Evolutionary conservation across 2,888 invertebrate species (phyloP), one percentile per base, ranked within the genome.

Genomic region (Lasioglossum figueresi): DNA sequence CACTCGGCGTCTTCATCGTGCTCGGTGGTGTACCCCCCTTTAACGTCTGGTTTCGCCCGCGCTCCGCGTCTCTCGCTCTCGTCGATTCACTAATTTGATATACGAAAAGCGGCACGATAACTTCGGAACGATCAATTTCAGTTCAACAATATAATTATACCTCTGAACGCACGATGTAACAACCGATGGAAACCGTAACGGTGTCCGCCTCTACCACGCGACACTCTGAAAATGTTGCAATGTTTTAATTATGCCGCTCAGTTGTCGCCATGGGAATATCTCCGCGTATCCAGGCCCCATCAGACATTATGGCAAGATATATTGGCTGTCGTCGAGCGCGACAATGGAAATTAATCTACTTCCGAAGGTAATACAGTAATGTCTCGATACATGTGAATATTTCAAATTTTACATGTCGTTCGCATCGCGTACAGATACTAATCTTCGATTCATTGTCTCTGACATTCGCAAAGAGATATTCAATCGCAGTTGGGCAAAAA

Each of bases 81-180:
- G 43, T 81, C 77, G 75, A 73, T 85, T 87, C 89, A 91, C 89
- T 91, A 91, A 91, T 91, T 91, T 91, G 85, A 90, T 90, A 90
- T 88, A 91, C 87, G 85, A 84, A 80, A 78, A 80, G 74, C 86
- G 82, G 80, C n/a, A 80, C 82, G n/a, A n/a, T 85, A 75, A 85
- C 85, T 88, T 83, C 48, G 78, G 19, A 48, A 76, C 52, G 78
- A 85, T 86, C 82, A 70, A 74, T 79, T 76, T 79, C 79, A 34
- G 16, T 66, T 73, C 56, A 79, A 86, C 79, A 82, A 86, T 85
- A 79, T 79, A 76, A 82, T 85, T 80, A 85, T 83, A 83, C 63
- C 68, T 76, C 23, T 66, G 76, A 34, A 52, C 43, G 63, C 37
- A 40, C 34, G 70, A 56, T 59, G 34, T 77, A 52, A 59, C 73